Evolutionary conservation across 2,888 invertebrate genomes (phyloP), one percentile per base, ranked within the genome.

Genomic region (Selenia dentaria): DNA sequence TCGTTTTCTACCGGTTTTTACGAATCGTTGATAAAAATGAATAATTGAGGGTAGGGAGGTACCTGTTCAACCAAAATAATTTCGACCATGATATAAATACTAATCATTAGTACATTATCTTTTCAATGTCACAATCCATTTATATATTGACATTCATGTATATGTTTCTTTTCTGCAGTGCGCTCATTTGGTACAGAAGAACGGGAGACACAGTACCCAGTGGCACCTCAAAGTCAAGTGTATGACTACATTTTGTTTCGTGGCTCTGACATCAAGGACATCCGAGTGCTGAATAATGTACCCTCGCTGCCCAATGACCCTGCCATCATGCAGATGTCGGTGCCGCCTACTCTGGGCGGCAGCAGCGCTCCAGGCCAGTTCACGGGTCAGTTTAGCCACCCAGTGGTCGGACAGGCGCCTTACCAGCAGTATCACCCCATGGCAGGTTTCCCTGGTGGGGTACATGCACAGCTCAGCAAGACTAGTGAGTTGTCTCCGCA

Each of bases 151-250:
- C n/a, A n/a, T n/a, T n/a, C n/a, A n/a, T n/a, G n/a, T n/a, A n/a
- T 5, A 18, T 31, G 2, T 20, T 26, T 35, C 11, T 31, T 13
- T 8, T 76, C 89, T 93, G 44, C 91, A 99, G 99, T 99, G 59
- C 95, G 98, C 64, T 99, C 99, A 6, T 99, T 98, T 92, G 99
- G 99, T 42, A 99, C 99, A 25, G 99, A 99, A 90, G 98, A 99
- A 79, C 93, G 99, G 33, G 98, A 98, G 69, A 97, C 98, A 3
- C 96, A 97, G 75, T 96, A 96, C 78, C 98, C 98, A 52, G 98
- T 99, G 43, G 97, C 98, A 38, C 97, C 98, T 11, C 96, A 99
- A 83, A 98, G 97, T 89, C 99, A 99, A 86, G 96, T 99, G 41
- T 99, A 99, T 84, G 99, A 99, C 80, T 99, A 98, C 88, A 99